These are phyloP conservation scores for Hirtodrosophila confusa DNA, from an alignment of 2,888 invertebrate genomes.

Conservation along the genomic window DNA sequence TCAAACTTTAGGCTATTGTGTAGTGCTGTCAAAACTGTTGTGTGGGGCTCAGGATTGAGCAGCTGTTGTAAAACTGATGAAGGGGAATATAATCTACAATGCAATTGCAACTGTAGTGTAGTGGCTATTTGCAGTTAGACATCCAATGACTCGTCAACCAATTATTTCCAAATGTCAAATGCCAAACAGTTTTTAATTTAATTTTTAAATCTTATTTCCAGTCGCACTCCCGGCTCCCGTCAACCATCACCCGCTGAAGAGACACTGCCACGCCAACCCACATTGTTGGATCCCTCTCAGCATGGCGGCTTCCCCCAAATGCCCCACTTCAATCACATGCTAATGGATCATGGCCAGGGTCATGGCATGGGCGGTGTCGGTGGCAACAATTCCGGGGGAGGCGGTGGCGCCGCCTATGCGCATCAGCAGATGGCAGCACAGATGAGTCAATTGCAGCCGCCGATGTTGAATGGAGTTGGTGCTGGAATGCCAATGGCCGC, in stretches of 20 bases:
- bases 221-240: slow-evolving; percentile 94
- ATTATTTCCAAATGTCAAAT: not conserved
- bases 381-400: slow-evolving; percentile 54
- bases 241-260: slow-evolving; percentile 95
- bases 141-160: too few species aligned
- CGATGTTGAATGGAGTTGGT: slow-evolving; percentile 84
- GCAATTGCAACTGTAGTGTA: not conserved
- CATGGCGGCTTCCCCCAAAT: slow-evolving; percentile 82
- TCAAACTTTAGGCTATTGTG: not conserved
- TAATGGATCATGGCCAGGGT: slow-evolving; percentile 83
- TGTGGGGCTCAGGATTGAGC: slow-evolving; percentile 1
- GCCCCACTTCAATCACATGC: slow-evolving; percentile 85
- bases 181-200: not conserved
- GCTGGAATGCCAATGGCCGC: slow-evolving; percentile 83
- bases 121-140: too few species aligned
- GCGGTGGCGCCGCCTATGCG: slow-evolving; percentile 79
- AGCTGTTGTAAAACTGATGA: not conserved
- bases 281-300: slow-evolving; percentile 81
- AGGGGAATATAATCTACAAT: slow-evolving; percentile 1
- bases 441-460: slow-evolving; percentile 84
- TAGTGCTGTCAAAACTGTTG: not conserved
- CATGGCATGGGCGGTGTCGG: slow-evolving; percentile 70
- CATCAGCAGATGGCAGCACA: slow-evolving; percentile 84
- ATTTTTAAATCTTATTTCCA: slow-evolving; percentile 73
- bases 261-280: slow-evolving; percentile 85